These are phyloP conservation scores for Phaethornis superciliosus DNA, from an alignment of 2,113 vertebrate species.

Conservation along the genomic window DNA sequence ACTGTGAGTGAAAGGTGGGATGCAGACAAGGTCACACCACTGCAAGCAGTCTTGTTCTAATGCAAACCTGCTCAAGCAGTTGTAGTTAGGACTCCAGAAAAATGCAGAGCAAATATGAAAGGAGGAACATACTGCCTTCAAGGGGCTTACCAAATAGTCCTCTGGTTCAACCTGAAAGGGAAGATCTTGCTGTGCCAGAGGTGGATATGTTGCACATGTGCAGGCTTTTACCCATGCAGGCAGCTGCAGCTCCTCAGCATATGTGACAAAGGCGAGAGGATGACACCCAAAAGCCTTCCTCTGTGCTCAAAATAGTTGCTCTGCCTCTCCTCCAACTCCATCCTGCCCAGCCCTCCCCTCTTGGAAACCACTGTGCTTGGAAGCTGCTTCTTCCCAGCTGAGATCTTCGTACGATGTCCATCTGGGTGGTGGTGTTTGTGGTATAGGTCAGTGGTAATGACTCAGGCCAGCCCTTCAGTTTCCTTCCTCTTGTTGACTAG, in stretches of 20 bases:
- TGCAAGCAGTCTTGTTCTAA: not conserved
- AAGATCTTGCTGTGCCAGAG: not conserved
- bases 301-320: not conserved
- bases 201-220: not conserved
- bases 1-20: not conserved
- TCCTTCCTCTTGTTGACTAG: not conserved
- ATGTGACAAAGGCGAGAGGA: not conserved
- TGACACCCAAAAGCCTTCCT: not conserved
- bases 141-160: not conserved
- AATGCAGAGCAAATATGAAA: not conserved
- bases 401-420: not conserved
- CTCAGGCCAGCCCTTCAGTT: not conserved
- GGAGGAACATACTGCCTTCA: not conserved
- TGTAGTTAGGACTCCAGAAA: not conserved
- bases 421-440: not conserved
- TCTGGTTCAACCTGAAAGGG: not conserved
- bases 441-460: not conserved
- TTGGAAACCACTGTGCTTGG: not conserved
- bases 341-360: not conserved
- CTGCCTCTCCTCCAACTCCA: not conserved
- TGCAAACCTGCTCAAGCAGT: not conserved
- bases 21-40: not conserved
- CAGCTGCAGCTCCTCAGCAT: not conserved
- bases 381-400: not conserved
- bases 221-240: not conserved